phyloP scores from a whole-genome alignment of 2,113 vertebrate genomes.

The Dendrocopos noguchii region DNA sequence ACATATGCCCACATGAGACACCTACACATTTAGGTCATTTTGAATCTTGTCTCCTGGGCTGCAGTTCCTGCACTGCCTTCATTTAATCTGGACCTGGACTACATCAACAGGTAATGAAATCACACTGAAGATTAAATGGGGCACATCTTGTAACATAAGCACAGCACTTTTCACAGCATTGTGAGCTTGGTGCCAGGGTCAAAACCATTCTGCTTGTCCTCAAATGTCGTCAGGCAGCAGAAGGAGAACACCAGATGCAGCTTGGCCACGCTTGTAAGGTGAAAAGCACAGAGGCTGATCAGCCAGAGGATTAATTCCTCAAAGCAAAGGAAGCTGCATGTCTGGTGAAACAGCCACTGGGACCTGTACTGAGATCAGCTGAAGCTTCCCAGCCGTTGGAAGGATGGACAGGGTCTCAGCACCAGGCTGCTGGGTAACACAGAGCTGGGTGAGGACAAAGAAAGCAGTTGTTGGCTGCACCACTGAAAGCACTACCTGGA shows the following conservation, averaged over 20 bases:
- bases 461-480: background rate
- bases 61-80: background rate
- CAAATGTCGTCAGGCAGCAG: background rate
- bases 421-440: background rate
- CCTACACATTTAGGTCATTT: background rate
- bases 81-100: background rate
- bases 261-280: background rate
- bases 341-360: background rate
- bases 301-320: background rate
- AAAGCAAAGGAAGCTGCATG: background rate
- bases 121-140: background rate
- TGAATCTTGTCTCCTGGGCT: background rate
- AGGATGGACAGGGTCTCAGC: background rate
- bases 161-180: background rate
- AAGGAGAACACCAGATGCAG: background rate
- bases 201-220: background rate
- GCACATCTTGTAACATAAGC: background rate
- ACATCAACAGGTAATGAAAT: background rate
- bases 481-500: background rate
- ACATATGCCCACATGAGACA: background rate
- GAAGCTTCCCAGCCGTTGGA: background rate
- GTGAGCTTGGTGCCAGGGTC: background rate
- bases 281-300: background rate
- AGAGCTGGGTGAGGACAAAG: background rate
- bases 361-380: background rate